phyloP scores from a whole-genome alignment of 2,113 vertebrate species.

The Chaetops frenatus region DNA sequence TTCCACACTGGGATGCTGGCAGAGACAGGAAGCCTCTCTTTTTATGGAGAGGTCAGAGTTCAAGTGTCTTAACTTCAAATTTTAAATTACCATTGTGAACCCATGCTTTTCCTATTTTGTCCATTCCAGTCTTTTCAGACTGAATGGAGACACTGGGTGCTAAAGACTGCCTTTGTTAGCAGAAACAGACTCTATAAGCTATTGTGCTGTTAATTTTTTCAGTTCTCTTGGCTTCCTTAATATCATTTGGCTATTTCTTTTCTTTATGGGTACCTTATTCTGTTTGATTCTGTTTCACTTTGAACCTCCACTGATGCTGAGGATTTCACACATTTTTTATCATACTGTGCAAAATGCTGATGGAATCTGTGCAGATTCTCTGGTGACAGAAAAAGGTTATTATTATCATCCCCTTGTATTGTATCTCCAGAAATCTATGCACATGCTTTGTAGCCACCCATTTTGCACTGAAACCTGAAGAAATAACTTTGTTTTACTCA shows the following conservation, averaged over 20 bases:
- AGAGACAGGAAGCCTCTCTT: background rate
- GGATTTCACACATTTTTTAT: slow-evolving; percentile 39
- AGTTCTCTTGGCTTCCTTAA: slow-evolving; percentile 11
- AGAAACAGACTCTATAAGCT: background rate
- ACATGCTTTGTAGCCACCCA: background rate
- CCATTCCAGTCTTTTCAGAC: background rate
- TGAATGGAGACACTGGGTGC: background rate
- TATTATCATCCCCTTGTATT: background rate
- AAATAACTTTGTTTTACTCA: slow-evolving; percentile 5
- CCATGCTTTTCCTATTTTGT: background rate
- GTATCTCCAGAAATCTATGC: background rate
- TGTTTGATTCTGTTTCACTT: slow-evolving; percentile 13
- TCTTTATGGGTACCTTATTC: background rate
- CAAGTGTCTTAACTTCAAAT: background rate
- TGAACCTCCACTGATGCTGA: background rate
- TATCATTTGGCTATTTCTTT: slow-evolving; percentile 12
- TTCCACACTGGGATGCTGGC: accelerated
- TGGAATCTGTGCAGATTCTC: slow-evolving; percentile 8
- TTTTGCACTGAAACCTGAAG: background rate
- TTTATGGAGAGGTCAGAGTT: background rate
- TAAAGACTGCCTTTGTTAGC: slow-evolving; percentile 5
- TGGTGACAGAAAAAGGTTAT: background rate
- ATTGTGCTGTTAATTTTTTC: slow-evolving; percentile 20
- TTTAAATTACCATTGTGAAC: background rate
- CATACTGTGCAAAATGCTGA: slow-evolving; percentile 29